Percentiles rank a stretch among this genome's conserved stretches.
Conservation (phyloP, 2,113 vertebrate genomes). For the Hydropotes inermis region DNA sequence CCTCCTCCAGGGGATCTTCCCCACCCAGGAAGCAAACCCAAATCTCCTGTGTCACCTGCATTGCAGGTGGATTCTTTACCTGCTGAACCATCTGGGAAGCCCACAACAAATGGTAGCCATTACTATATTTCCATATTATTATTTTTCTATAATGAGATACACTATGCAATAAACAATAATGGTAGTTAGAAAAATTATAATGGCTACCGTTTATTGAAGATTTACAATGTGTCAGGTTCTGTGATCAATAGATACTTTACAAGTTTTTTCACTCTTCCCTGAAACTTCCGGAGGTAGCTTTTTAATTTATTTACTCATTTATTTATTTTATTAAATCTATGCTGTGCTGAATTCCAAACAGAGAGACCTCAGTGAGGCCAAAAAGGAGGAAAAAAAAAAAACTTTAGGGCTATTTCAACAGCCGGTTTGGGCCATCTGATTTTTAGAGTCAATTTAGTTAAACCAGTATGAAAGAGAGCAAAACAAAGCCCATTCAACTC, state of each 20-base stretch:
- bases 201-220: background rate
- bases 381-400: background rate
- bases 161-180: background rate
- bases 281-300: background rate
- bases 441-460: slow-evolving; percentile 13
- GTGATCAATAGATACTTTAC: background rate
- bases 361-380: background rate
- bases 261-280: slow-evolving; percentile 16
- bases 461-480: slow-evolving; percentile 2
- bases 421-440: background rate
- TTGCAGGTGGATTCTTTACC: background rate
- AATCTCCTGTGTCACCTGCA: background rate
- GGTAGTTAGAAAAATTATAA: background rate
- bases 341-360: background rate
- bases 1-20: background rate
- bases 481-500: background rate
- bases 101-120: background rate
- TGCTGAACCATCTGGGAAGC: background rate
- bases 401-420: background rate
- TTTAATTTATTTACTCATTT: background rate
- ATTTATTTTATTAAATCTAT: background rate
- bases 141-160: slow-evolving; percentile 27
- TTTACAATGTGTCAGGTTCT: background rate
- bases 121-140: slow-evolving; percentile 4
- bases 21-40: accelerated